phyloP scores from a whole-genome alignment of 1,140 invertebrate genomes.

The Arctopsyche grandis region DNA sequence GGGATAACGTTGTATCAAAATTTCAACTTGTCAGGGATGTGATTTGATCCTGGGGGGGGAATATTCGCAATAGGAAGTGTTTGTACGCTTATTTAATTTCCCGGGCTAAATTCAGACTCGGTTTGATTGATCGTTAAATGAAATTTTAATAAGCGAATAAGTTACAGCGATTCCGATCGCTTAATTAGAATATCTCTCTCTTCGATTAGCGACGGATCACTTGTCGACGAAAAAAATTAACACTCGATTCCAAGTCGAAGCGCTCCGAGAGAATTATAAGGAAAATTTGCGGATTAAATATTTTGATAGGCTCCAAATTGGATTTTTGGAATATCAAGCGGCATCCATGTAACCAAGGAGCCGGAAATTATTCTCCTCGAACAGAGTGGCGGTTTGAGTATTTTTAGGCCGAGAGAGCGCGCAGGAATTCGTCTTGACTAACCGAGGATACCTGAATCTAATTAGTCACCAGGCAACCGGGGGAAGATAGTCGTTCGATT shows the following conservation, averaged over 20 bases:
- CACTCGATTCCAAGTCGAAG: not conserved
- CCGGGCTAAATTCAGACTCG: no score
- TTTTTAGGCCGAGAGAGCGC: constrained; percentile 14
- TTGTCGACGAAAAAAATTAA: not conserved
- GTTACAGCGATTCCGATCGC: not conserved
- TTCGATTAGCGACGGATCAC: not conserved
- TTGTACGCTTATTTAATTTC: no score
- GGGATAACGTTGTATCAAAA: no score
- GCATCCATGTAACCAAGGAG: constrained; percentile 27
- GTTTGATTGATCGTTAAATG: no score
- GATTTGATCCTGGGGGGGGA: no score
- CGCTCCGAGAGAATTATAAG: not conserved
- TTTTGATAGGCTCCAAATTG: constrained; percentile 17
- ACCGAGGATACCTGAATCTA: constrained; percentile 41
- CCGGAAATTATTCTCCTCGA: constrained; percentile 42
- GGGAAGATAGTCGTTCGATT: constrained; percentile 19
- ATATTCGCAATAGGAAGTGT: no score
- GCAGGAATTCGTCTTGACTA: constrained; percentile 40
- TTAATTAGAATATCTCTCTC: not conserved
- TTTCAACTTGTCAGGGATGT: no score
- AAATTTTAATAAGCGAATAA: no score
- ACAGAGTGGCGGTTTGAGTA: constrained; percentile 34
- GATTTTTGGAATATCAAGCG: constrained; percentile 22
- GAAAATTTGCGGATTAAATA: constrained; percentile 12
- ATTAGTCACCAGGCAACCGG: constrained; percentile 33